Base-by-base conservation (phyloP, 2,113 vertebrate species). In the Chaetura pelagica region DNA sequence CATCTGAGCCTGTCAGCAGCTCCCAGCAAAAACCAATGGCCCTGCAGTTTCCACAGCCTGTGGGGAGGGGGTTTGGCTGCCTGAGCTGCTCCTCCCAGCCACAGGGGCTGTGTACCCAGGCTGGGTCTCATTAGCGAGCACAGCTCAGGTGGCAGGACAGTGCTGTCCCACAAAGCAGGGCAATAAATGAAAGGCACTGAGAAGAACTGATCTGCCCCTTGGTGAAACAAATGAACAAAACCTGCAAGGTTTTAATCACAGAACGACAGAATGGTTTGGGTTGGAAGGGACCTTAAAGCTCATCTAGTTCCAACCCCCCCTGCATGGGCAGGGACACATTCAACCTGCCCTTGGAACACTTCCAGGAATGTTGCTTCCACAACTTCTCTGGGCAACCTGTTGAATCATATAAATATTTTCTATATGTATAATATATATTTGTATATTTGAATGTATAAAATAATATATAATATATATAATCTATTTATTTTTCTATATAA, bases 91-190 rank as follows among this genome's bases (percentile, higher is more conserved):
- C 15, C 0, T 40, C 38, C 21, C 32, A 10, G 52, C 29, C 72
- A 8, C 57, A 10, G 22, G 54, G 20, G 44, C 54, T 13, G 51
- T 35, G 26, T 38, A 34, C 20, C 0, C 2, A 54, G 44, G 48
- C 35, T 3, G 1, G 0, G 0, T 26, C 66, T 59, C 75, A 27
- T 54, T 16, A 66, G 72, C 0, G 0, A 52, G 54, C 85, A 58
- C 1, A 4, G n/a, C 0, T 42, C 32, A 52, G 64, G 69, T 16
- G 80, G 21, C 1, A n/a, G 74, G 54, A 61, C 46, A 46, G 11
- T 0, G 38, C 59, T 80, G 38, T 15, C 59, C 68, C 61, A 15
- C 20, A 15, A 20, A n/a, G 32, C 4, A 6, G 5, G 30, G 92
- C 55, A 62, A 42, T 16, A 42, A 32, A 26, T 20, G 46, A 58